These are phyloP conservation scores for Salvelinus alpinus DNA, from an alignment of 2,113 vertebrate genomes.

Conservation along the genomic window DNA sequence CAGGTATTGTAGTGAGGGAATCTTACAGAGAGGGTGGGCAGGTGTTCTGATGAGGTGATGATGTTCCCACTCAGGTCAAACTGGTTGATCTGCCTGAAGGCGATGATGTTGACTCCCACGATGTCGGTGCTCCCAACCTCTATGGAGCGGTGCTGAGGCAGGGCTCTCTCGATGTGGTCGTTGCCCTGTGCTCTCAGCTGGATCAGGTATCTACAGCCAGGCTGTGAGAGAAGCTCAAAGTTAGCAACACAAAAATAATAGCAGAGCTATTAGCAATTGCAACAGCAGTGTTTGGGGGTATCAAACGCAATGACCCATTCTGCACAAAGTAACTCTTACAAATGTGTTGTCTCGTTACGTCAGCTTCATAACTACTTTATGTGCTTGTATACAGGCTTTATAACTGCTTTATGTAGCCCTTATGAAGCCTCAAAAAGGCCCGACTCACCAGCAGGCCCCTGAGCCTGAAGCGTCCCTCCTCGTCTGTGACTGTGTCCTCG, in stretches of 20 bases:
- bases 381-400: not conserved
- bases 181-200: slow-evolving; percentile 94
- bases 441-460: slow-evolving; percentile 89
- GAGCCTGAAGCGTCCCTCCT: slow-evolving; percentile 91
- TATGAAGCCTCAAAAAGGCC: not conserved
- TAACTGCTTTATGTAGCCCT: not conserved
- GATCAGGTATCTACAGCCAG: slow-evolving; percentile 87
- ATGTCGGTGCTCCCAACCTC: slow-evolving; percentile 92
- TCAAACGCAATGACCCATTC: not conserved
- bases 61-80: slow-evolving; percentile 97
- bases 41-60: slow-evolving; percentile 88
- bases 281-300: not conserved
- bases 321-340: not conserved
- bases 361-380: too few relatives aligned
- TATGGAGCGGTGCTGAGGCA: slow-evolving; percentile 87
- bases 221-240: slow-evolving; percentile 73
- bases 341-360: too few relatives aligned
- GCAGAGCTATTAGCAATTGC: not conserved
- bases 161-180: slow-evolving; percentile 92
- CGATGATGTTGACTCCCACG: slow-evolving; percentile 91
- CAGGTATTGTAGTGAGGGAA: too few relatives aligned
- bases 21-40: slow-evolving; percentile 87
- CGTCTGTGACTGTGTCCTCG: slow-evolving; percentile 93
- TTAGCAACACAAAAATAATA: not conserved
- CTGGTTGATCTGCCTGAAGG: slow-evolving; percentile 95